These are phyloP conservation scores for Gasteruption jaculator DNA, from an alignment of 2,888 invertebrate genomes.

Conservation along the genomic window DNA sequence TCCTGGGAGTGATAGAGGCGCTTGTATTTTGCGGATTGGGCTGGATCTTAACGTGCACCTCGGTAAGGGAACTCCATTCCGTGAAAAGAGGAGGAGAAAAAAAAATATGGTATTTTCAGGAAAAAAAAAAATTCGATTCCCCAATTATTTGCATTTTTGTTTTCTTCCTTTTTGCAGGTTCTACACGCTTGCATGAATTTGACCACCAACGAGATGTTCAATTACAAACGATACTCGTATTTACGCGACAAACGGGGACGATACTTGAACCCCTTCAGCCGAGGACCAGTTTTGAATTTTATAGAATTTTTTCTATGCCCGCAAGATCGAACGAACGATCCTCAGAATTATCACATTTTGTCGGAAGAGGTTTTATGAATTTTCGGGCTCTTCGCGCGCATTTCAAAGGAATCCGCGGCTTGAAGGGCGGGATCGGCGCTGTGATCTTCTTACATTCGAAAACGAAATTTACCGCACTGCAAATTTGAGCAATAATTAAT, in stretches of 20 bases:
- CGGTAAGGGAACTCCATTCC: slow-evolving; percentile 58
- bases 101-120: background rate
- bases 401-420: no score
- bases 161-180: slow-evolving; percentile 59
- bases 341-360: slow-evolving; percentile 57
- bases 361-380: slow-evolving; percentile 56
- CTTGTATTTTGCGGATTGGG: slow-evolving; percentile 81
- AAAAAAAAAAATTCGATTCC: background rate
- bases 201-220: slow-evolving; percentile 93
- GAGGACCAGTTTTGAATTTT: slow-evolving; percentile 80
- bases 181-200: slow-evolving; percentile 89
- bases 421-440: no score
- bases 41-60: slow-evolving; percentile 83
- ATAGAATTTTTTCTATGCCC: slow-evolving; percentile 87
- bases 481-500: no score
- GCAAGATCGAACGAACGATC: slow-evolving; percentile 72
- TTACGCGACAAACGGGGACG: slow-evolving; percentile 82
- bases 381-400: background rate
- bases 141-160: slow-evolving; percentile 17
- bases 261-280: slow-evolving; percentile 88
- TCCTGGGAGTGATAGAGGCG: slow-evolving; percentile 77
- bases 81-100: background rate
- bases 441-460: no score
- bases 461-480: no score
- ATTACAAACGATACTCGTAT: slow-evolving; percentile 87